Conservation (phyloP, 2,113 vertebrate species). For the Chiloscyllium plagiosum region DNA sequence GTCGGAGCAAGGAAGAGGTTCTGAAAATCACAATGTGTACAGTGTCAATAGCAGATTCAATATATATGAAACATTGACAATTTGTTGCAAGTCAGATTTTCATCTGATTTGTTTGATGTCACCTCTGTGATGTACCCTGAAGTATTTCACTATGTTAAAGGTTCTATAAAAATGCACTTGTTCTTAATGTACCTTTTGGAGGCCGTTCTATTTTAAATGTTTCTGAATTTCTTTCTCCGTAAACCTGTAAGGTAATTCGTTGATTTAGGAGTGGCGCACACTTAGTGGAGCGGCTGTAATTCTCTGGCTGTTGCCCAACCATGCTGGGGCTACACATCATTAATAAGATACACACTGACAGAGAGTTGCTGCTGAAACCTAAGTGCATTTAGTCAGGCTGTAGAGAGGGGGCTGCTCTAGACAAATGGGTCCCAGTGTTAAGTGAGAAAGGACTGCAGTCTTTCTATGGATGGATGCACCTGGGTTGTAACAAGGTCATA, state of each 20-base stretch:
- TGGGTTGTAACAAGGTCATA: slow-evolving; percentile 24
- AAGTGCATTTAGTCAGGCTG: background rate
- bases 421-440: background rate
- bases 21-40: background rate
- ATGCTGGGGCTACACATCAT: background rate
- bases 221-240: background rate
- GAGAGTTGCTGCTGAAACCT: background rate
- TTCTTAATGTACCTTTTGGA: background rate
- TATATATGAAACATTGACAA: background rate
- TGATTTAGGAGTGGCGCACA: background rate
- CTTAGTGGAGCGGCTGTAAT: background rate
- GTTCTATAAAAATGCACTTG: background rate
- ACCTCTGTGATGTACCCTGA: background rate
- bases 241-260: background rate
- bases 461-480: slow-evolving; percentile 7
- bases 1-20: background rate
- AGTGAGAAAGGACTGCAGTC: background rate
- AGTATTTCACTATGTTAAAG: background rate
- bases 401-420: background rate
- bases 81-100: background rate
- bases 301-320: background rate
- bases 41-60: background rate
- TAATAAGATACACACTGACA: slow-evolving; percentile 22
- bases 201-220: background rate
- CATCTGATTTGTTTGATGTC: background rate